Evolutionary conservation across 2,797 vertebrate genomes (phyloP).

Genomic region (Botia kubotai): DNA sequence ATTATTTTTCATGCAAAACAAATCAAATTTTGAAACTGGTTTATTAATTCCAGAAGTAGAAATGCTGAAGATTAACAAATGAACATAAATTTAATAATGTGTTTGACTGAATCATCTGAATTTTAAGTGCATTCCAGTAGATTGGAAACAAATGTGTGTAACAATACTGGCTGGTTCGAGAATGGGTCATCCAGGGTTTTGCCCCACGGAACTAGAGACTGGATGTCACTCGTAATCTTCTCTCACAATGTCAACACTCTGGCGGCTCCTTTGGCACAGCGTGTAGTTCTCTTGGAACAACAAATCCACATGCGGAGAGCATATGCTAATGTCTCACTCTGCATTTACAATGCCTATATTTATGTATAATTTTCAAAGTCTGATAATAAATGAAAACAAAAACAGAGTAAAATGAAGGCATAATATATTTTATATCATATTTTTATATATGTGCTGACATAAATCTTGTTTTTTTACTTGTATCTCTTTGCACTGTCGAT

Average conservation of each 20-base stretch:
- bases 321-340: slow-evolving; percentile 33
- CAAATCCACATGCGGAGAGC: slow-evolving; percentile 38
- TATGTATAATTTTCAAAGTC: not conserved
- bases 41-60: not conserved
- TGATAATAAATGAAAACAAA: slow-evolving; percentile 1
- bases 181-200: slow-evolving; percentile 36
- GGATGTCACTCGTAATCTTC: slow-evolving; percentile 47
- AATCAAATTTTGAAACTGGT: not conserved
- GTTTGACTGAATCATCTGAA: slow-evolving; percentile 4
- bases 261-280: slow-evolving; percentile 25
- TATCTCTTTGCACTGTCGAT: not conserved
- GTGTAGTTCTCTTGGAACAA: slow-evolving; percentile 39
- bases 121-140: slow-evolving; percentile 1
- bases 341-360: slow-evolving; percentile 13
- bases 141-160: not conserved
- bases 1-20: not conserved
- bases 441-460: not conserved
- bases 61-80: not conserved
- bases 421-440: not conserved
- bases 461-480: not conserved
- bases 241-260: slow-evolving; percentile 40
- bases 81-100: not conserved
- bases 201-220: slow-evolving; percentile 29
- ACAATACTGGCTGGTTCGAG: slow-evolving; percentile 22
- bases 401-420: not conserved